A percentile compares a stretch with the other conserved stretches of the same genome.
phyloP scores from a whole-genome alignment of 2,797 vertebrate genomes.

The Urosaurus nigricauda region DNA sequence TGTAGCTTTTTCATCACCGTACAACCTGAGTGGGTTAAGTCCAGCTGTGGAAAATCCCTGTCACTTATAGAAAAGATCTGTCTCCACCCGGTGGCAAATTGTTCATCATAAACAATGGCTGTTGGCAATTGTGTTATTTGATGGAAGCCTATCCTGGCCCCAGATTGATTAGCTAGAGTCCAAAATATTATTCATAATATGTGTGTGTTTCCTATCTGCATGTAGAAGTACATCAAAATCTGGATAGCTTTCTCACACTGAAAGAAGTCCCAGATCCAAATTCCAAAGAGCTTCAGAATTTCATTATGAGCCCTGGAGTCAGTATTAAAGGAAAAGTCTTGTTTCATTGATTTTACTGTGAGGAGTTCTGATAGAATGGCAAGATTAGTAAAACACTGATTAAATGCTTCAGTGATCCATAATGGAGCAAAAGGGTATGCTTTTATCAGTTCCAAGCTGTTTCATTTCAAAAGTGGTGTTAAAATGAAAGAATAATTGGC shows the following conservation, averaged over 20 bases:
- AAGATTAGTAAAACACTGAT: conserved; percentile 48
- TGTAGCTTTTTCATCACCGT: not conserved
- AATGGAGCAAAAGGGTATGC: conserved; percentile 1
- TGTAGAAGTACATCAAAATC: not conserved
- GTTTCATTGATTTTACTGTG: conserved; percentile 52
- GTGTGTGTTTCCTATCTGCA: not conserved
- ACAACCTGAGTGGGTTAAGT: not conserved
- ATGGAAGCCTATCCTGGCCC: not conserved
- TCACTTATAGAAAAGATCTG: no score
- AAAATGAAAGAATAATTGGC: conserved; percentile 22
- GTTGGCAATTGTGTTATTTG: not conserved
- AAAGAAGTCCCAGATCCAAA: not conserved
- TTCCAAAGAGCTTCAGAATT: conserved; percentile 16
- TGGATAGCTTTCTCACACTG: not conserved
- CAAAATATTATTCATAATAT: not conserved
- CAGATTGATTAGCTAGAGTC: not conserved
- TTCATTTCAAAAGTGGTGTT: conserved; percentile 48
- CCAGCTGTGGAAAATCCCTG: not conserved
- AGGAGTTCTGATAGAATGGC: conserved; percentile 13
- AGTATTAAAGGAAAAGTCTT: conserved; percentile 25
- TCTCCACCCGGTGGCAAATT: no score
- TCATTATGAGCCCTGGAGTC: not conserved
- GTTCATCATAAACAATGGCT: no score
- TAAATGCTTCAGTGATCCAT: conserved; percentile 41
- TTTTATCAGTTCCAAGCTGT: conserved; percentile 29